A percentile compares a stretch with the other conserved stretches of the same genome.
Conservation (phyloP, 2,113 vertebrate genomes). For the Psephotus haematonotus region DNA sequence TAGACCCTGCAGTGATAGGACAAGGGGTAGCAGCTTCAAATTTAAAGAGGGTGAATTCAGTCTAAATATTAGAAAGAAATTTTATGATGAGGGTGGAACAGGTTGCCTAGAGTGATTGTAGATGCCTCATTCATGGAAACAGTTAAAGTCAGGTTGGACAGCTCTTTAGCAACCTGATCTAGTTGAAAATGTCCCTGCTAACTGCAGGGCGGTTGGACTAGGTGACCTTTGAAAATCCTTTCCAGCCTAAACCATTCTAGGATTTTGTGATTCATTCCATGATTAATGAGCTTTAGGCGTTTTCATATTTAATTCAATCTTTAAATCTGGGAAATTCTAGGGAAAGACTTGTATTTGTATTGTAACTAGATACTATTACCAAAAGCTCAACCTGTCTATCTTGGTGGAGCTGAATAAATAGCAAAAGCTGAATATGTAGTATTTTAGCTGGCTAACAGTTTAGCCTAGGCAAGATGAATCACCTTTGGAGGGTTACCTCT, state of each 20-base stretch:
- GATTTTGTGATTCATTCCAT: neutral
- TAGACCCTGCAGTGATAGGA: neutral
- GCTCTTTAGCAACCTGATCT: neutral
- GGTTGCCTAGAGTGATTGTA: neutral
- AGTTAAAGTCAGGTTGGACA: rapidly evolving
- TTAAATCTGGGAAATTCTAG: neutral
- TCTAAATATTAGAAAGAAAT: neutral
- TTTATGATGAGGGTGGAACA: neutral
- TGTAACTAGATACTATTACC: neutral
- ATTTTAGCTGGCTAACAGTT: neutral
- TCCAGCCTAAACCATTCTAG: neutral
- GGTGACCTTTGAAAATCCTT: neutral
- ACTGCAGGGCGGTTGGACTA: neutral
- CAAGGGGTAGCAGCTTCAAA: neutral
- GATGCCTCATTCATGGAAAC: neutral
- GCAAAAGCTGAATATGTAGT: neutral
- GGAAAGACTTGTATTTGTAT: neutral
- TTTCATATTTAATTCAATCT: neutral
- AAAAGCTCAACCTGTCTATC: neutral
- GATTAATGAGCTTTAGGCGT: neutral
- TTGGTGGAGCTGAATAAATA: neutral
- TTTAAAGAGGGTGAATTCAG: neutral
- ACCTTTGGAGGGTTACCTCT: too few relatives aligned
- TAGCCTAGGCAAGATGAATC: too few relatives aligned
- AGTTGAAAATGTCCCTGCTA: neutral